phyloP scores from a whole-genome alignment of 2,797 vertebrate species.

The Acridotheres tristis region DNA sequence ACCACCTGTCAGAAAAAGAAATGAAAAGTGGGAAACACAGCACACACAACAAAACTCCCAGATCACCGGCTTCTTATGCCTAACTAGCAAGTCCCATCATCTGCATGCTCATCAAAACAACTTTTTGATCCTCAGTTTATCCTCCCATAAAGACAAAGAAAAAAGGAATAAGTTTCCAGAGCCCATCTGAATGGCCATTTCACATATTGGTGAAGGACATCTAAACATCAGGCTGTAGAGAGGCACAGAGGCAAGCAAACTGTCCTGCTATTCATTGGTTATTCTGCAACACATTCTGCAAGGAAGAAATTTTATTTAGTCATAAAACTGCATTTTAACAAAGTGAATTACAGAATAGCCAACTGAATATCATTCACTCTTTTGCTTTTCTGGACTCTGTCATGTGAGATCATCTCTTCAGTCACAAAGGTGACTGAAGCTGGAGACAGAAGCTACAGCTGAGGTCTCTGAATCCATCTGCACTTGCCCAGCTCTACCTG shows the following conservation, averaged over 20 bases:
- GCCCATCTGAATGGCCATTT: neutral
- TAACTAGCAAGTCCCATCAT: neutral
- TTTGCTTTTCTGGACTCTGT: neutral
- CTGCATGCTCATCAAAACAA: neutral
- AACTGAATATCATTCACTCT: neutral
- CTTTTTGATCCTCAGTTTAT: neutral
- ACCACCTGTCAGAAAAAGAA: constrained; percentile 80
- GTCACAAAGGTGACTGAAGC: neutral
- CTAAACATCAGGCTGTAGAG: neutral
- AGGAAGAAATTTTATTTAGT: neutral
- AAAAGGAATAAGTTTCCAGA: neutral
- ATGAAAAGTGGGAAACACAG: neutral
- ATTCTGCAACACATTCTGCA: neutral
- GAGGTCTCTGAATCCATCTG: neutral
- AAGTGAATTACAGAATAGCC: neutral
- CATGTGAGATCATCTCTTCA: neutral
- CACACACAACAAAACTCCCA: neutral
- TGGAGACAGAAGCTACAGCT: neutral
- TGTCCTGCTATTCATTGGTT: neutral
- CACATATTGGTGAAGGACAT: neutral
- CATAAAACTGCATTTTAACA: neutral
- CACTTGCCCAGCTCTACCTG: neutral
- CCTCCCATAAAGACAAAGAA: neutral
- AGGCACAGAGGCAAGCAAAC: neutral
- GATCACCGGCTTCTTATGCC: neutral